Evolutionary conservation across 2,888 invertebrate genomes (phyloP).

Genomic region (Andrena bicolor): DNA sequence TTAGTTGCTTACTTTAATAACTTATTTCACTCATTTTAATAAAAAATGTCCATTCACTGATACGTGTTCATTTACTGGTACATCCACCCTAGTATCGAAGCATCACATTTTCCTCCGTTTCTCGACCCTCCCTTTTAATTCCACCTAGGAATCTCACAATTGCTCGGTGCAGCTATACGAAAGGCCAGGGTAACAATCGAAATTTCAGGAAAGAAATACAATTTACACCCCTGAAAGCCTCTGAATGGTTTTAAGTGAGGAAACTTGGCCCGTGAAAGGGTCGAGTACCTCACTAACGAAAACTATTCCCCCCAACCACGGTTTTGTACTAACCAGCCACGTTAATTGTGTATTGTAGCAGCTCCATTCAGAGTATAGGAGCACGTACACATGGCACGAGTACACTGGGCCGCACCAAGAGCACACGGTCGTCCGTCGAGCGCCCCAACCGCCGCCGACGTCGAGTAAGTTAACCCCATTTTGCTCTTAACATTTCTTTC

Average conservation of each 20-base stretch:
- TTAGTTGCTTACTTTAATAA: no score
- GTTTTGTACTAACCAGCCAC: slow-evolving; percentile 16
- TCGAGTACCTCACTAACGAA: background rate
- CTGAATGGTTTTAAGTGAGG: background rate
- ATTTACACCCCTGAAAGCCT: background rate
- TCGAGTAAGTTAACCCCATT: slow-evolving; percentile 79
- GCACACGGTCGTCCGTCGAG: slow-evolving; percentile 90
- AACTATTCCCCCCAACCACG: background rate
- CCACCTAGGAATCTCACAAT: no score
- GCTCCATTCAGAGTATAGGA: slow-evolving; percentile 97
- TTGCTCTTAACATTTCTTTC: slow-evolving; percentile 12
- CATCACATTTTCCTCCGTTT: no score
- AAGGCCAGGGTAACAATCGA: background rate
- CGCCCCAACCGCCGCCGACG: slow-evolving; percentile 86
- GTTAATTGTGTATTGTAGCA: slow-evolving; percentile 85
- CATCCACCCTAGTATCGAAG: no score
- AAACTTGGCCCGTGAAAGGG: slow-evolving; percentile 1
- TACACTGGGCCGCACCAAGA: slow-evolving; percentile 89
- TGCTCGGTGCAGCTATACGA: background rate
- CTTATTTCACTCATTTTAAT: no score
- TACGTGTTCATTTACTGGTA: no score
- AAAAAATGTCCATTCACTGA: no score
- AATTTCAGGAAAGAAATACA: background rate
- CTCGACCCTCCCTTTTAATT: no score
- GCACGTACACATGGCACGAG: slow-evolving; percentile 98